Evolutionary conservation across 1,140 invertebrate genomes (phyloP), one percentile per base, ranked within the genome.

Genomic region (Pachypsylla venusta): DNA sequence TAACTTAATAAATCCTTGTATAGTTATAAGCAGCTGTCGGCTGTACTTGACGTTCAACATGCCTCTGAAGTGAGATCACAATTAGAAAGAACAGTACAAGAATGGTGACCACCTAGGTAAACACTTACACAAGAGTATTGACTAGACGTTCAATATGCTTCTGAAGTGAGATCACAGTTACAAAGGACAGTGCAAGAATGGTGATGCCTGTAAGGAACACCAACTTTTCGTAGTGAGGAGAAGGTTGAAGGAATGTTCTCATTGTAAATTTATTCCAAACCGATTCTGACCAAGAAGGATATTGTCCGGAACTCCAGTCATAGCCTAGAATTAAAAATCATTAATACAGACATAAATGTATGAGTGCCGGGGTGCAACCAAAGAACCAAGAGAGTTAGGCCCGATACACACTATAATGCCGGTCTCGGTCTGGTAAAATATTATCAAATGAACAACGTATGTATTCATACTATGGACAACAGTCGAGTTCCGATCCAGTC

Each of bases 251-350:
- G 69, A 93, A 94, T 71, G 94, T 81, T 59, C 87, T 76, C 24
- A 88, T 79, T 58, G 77, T 81, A 59, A 89, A 76, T 19, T 76
- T 70, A 28, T 77, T 69, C 91, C 91, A 95, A 12, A 85, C 78
- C 1, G 89, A 93, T 76, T 96, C 92, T 20, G 90, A 87, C 92
- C 92, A 96, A 7, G 89, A 85, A 0, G 91, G 89, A 71, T 84
- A 95, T 60, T 79, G 40, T 1, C 81, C 81, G 0, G 85, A 89
- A 22, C 74, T 73, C 79, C 86, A 85, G 67, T 93, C 77, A 68
- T 93, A 91, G 66, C 79, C 87, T 90, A 66, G 5, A 65, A 61
- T 64, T 63, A 60, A 60, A 63, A 42, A 55, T 56, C 25, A n/a
- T n/a, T n/a, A n/a, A n/a, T n/a, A n/a, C n/a, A n/a, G n/a, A n/a